Percentiles rank a stretch among this genome's conserved stretches.
Conservation (phyloP, 2,113 vertebrate genomes). For the Prionailurus viverrinus region DNA sequence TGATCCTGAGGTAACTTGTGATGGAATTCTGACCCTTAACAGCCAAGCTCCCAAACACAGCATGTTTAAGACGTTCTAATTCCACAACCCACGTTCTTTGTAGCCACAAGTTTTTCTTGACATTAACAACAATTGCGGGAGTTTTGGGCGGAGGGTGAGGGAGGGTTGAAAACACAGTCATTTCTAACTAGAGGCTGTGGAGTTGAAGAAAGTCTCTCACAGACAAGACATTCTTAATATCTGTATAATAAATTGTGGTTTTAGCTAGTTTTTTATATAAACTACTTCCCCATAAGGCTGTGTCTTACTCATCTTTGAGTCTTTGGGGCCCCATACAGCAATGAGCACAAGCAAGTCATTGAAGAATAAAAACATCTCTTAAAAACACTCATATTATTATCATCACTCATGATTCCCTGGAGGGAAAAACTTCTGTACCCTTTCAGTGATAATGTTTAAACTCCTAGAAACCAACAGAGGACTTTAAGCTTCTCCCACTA, state of each 20-base stretch:
- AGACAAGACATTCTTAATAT: neutral
- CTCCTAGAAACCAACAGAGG: neutral
- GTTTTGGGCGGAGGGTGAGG: neutral
- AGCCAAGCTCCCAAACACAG: neutral
- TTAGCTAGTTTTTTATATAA: neutral
- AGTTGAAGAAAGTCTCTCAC: neutral
- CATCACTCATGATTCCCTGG: neutral
- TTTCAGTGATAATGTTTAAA: neutral
- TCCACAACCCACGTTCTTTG: neutral
- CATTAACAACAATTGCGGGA: neutral
- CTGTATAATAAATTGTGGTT: neutral
- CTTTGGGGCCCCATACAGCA: neutral
- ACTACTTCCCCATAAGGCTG: neutral
- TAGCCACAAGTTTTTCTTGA: neutral
- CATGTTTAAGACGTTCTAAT: neutral
- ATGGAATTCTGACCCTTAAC: neutral
- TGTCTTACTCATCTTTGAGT: neutral
- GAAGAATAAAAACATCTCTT: neutral
- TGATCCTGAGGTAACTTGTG: neutral
- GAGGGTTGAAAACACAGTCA: neutral
- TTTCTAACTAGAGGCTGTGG: neutral
- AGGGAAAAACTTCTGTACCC: neutral
- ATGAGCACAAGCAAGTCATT: neutral
- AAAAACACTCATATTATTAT: neutral
- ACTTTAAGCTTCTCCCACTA: neutral